phyloP scores from a whole-genome alignment of 2,888 invertebrate species.

The Harmothoe impar region DNA sequence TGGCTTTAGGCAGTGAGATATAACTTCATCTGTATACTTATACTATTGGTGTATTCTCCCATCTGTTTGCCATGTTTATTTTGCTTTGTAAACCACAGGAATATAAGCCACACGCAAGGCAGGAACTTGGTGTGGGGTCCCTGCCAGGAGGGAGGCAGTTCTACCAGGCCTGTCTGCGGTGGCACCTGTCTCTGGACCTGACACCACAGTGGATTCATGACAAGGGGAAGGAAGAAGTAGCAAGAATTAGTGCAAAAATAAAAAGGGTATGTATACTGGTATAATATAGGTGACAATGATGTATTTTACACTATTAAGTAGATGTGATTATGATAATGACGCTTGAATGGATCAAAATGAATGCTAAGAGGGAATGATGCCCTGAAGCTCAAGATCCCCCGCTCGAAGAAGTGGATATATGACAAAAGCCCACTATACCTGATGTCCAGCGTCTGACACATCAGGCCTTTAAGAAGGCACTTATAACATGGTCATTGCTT shows the following conservation, averaged over 20 bases:
- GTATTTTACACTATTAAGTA: too few species aligned
- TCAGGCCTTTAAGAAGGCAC: too few species aligned
- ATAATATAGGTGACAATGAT: too few species aligned
- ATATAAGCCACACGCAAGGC: conserved; percentile 6
- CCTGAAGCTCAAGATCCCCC: too few species aligned
- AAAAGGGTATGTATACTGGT: conserved; percentile 67
- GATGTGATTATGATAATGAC: too few species aligned
- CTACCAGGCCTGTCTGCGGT: conserved; percentile 59
- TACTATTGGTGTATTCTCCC: neutral
- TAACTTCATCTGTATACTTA: neutral
- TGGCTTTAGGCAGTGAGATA: neutral
- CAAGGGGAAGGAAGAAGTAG: conserved; percentile 39
- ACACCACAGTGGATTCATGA: conserved; percentile 45
- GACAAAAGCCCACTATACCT: too few species aligned
- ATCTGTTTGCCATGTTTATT: neutral
- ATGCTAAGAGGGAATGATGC: too few species aligned
- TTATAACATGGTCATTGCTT: too few species aligned
- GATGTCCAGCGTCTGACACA: too few species aligned
- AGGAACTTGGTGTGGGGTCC: neutral
- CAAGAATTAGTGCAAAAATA: conserved; percentile 66
- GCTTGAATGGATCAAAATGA: too few species aligned
- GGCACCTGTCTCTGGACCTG: conserved; percentile 57
- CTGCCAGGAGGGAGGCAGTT: conserved; percentile 48
- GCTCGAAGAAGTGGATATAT: too few species aligned
- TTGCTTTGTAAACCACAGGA: neutral